Percentiles rank a stretch among this genome's conserved stretches.
Evolutionary conservation across 64 coral and sea anemone genomes (phyloP).

Genomic region (Dendrophyllia cribrosa): DNA sequence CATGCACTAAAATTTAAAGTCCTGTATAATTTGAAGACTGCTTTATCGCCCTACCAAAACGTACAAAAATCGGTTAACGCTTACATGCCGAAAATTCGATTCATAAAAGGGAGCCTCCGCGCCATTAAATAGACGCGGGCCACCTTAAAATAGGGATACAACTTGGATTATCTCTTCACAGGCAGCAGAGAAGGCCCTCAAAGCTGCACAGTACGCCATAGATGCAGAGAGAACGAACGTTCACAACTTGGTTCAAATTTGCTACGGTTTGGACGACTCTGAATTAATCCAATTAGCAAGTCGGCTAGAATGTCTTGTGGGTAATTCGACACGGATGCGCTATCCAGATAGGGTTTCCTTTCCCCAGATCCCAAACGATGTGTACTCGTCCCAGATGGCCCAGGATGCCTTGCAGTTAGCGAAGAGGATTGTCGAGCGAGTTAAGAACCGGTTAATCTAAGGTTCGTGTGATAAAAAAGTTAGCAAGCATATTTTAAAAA

Average conservation of each 20-base stretch:
- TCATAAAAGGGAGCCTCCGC: no score
- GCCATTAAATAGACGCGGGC: no score
- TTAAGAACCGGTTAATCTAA: constrained; percentile 6
- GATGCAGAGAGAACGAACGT: constrained; percentile 67
- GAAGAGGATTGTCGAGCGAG: constrained; percentile 8
- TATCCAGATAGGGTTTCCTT: constrained; percentile 70
- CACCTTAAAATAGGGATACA: no score
- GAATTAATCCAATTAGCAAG: constrained; percentile 12
- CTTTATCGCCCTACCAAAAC: no score
- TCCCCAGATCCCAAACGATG: constrained; percentile 67
- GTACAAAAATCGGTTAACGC: no score
- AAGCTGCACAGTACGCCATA: constrained; percentile 59
- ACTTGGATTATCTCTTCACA: not conserved
- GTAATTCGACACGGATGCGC: constrained; percentile 59
- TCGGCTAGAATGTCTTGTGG: not conserved
- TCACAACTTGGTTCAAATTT: constrained; percentile 60
- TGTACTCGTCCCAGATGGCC: constrained; percentile 57
- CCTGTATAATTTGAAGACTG: no score
- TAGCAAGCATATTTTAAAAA: no score
- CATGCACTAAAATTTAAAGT: no score
- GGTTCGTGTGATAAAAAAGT: not conserved
- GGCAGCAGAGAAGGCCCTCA: constrained; percentile 84
- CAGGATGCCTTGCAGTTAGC: constrained; percentile 50
- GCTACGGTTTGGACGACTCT: constrained; percentile 27
- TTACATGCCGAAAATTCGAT: no score